These are phyloP conservation scores for Lasioglossum vierecki DNA, from an alignment of 2,888 invertebrate species.

Conservation along the genomic window DNA sequence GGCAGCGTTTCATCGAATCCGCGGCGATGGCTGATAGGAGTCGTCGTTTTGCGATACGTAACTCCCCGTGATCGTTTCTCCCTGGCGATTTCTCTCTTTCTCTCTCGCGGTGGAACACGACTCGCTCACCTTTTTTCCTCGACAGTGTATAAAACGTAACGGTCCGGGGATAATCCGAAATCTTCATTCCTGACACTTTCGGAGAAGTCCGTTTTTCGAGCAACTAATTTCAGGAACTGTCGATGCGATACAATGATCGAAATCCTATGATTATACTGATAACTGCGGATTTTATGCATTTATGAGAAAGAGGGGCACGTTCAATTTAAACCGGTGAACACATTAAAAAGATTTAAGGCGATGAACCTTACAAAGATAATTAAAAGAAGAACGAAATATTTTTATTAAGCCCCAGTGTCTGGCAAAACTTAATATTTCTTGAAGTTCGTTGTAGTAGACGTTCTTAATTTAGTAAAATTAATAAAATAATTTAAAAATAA, in stretches of 20 bases:
- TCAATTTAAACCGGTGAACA: no score
- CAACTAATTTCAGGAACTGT: not conserved
- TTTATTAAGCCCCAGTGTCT: no score
- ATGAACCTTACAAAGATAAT: no score
- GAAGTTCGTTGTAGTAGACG: not conserved
- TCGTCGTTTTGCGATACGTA: constrained; percentile 1
- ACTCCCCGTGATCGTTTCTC: not conserved
- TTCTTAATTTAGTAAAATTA: not conserved
- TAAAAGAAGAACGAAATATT: no score
- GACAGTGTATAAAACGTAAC: not conserved
- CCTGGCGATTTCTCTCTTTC: not conserved
- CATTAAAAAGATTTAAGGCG: no score
- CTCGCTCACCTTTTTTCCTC: not conserved
- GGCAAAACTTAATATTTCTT: not conserved
- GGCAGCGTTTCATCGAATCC: constrained; percentile 9
- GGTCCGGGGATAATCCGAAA: not conserved
- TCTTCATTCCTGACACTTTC: not conserved
- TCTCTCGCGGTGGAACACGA: not conserved
- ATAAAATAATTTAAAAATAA: not conserved
- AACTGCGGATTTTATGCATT: no score
- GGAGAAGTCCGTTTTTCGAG: not conserved
- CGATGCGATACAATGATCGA: not conserved
- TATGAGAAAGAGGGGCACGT: no score
- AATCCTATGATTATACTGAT: not conserved
- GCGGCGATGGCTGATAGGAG: constrained; percentile 16